A percentile compares a stretch with the other conserved stretches of the same genome.
These are phyloP conservation scores for Osmerus mordax DNA, from an alignment of 2,113 vertebrate genomes.

Conservation along the genomic window DNA sequence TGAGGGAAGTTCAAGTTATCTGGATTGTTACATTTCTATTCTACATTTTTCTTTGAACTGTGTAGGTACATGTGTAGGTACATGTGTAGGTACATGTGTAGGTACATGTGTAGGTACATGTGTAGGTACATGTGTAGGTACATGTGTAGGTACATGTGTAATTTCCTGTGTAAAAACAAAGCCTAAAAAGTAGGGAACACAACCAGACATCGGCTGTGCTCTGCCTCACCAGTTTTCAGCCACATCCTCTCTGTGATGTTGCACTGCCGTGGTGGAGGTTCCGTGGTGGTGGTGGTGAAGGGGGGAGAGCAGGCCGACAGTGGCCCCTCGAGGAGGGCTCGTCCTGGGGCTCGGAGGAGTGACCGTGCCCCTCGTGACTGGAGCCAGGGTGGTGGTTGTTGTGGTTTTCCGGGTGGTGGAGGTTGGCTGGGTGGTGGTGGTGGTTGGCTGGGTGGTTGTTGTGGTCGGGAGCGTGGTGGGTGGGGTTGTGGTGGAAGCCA, in stretches of 20 bases:
- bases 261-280: constrained; percentile 79
- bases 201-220: not conserved
- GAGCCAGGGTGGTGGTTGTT: constrained; percentile 60
- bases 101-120: too few species aligned
- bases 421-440: constrained; percentile 30
- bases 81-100: too few species aligned
- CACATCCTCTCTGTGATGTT: constrained; percentile 85
- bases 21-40: too few species aligned
- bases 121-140: too few species aligned
- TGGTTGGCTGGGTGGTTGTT: constrained; percentile 70
- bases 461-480: constrained; percentile 60
- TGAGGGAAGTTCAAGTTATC: too few species aligned
- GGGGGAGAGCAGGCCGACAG: constrained; percentile 62
- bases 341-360: constrained; percentile 73
- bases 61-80: too few species aligned
- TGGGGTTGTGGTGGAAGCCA: constrained; percentile 56
- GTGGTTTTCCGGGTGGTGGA: constrained; percentile 70
- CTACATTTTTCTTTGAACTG: too few species aligned
- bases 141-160: too few species aligned
- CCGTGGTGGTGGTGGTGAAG: constrained; percentile 75
- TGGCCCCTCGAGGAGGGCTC: constrained; percentile 60
- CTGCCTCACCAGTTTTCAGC: constrained; percentile 87
- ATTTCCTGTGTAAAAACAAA: too few species aligned
- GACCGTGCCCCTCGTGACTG: constrained; percentile 52
- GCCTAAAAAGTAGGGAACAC: too few species aligned